phyloP scores from a whole-genome alignment of 2,888 invertebrate species.

The Lumbricus terrestris region DNA sequence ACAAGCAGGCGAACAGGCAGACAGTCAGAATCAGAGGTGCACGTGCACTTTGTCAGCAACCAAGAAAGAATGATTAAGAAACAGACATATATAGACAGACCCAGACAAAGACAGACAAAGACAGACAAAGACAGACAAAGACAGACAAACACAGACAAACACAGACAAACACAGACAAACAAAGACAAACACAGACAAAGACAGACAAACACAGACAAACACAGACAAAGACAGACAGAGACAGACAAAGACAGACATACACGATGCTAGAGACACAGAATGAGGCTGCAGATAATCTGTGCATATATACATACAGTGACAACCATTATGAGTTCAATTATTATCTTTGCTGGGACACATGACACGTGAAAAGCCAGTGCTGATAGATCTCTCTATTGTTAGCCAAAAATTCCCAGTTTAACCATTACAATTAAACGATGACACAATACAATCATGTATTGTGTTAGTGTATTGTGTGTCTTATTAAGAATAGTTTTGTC shows the following conservation, averaged over 20 bases:
- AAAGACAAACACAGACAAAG: too few species aligned
- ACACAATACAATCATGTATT: background rate
- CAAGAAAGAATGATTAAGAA: background rate
- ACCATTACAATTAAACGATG: background rate
- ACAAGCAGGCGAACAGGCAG: too few species aligned
- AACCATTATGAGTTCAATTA: background rate
- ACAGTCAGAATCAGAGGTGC: background rate
- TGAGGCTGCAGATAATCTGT: too few species aligned
- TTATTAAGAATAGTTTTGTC: background rate
- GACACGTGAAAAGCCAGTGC: background rate
- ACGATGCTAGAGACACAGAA: too few species aligned
- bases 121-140: too few species aligned
- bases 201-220: too few species aligned
- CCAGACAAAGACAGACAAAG: background rate
- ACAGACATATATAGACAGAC: background rate
- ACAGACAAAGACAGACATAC: too few species aligned
- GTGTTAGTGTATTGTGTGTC: background rate
- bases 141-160: too few species aligned
- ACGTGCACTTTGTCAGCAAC: background rate
- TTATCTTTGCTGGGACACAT: background rate
- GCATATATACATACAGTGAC: too few species aligned
- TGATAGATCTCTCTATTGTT: background rate
- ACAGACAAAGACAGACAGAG: too few species aligned
- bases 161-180: too few species aligned
- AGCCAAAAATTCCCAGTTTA: background rate